Evolutionary conservation across 2,888 invertebrate genomes (phyloP).

Genomic region (Eristalis intricaria): DNA sequence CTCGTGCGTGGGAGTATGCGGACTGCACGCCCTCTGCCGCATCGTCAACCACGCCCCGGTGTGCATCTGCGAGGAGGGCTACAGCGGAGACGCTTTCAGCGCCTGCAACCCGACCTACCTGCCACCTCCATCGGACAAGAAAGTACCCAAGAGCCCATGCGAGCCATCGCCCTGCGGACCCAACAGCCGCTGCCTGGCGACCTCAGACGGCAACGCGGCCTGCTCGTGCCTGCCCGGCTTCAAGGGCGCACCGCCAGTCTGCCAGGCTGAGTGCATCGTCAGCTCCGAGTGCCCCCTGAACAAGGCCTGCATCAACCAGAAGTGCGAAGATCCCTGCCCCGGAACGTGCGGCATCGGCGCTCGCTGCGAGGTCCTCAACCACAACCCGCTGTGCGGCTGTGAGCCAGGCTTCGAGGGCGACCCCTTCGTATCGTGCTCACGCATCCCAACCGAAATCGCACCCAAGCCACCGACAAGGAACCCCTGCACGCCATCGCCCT

Average conservation of each 20-base stretch:
- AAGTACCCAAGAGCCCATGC: slow-evolving; percentile 85
- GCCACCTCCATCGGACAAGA: slow-evolving; percentile 79
- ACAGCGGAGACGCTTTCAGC: slow-evolving; percentile 89
- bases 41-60: slow-evolving; percentile 89
- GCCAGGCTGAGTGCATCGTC: slow-evolving; percentile 92
- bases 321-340: slow-evolving; percentile 91
- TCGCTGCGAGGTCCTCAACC: slow-evolving; percentile 89
- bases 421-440: slow-evolving; percentile 88
- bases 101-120: slow-evolving; percentile 84
- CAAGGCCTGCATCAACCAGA: slow-evolving; percentile 89
- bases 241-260: slow-evolving; percentile 90
- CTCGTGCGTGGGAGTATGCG: slow-evolving; percentile 89
- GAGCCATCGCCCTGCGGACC: slow-evolving; percentile 92
- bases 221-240: slow-evolving; percentile 91
- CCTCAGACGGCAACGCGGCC: slow-evolving; percentile 87
- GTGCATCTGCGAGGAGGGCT: slow-evolving; percentile 88
- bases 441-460: slow-evolving; percentile 75
- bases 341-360: slow-evolving; percentile 91
- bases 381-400: slow-evolving; percentile 93
- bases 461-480: slow-evolving; percentile 81
- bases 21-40: slow-evolving; percentile 87
- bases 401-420: slow-evolving; percentile 88
- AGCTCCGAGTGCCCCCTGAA: slow-evolving; percentile 91
- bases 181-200: slow-evolving; percentile 88
- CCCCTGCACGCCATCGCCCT: slow-evolving; percentile 86